Base-by-base conservation (phyloP, 2,888 invertebrate species). In the Galeopsomyia nigrocyanea region DNA sequence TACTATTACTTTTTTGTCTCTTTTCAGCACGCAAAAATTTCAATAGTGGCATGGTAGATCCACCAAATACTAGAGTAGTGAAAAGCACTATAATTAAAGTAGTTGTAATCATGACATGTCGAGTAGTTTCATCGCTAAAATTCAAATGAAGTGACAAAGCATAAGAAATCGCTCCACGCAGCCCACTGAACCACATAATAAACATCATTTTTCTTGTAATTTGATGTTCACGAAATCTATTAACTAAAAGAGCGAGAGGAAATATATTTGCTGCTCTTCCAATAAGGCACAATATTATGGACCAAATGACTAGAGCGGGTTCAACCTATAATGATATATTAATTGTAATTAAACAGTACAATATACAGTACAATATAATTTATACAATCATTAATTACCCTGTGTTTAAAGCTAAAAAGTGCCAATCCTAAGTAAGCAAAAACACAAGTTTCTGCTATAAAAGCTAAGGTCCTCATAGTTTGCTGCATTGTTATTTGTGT, bases 401-500 rank as follows among this genome's bases (percentile, higher is more conserved):
- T 92, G 85, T 99, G 96, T 78, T 94, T 92, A 87, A 99, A 99
- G 83, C 98, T 99, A 87, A 93, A 97, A 77, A 98, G 91, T 39
- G 97, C 97, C 80, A 98, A 87, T 67, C 97, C 99, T 71, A 99
- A 90, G 84, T 99, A 99, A 5, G 99, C 99, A 90, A 99, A 99
- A 0, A 99, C 98, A 87, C 98, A 98, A 0, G 99, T 99, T 88
- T 99, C 99, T 79, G 95, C 98, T 77, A 99, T 97, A 83, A 99
- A 99, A 2, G 99, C 95, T 73, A 99, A 88, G 0, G 99, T 99
- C 82, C 98, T 90, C 92, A 99, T 96, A 0, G 98, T 99, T 87
- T 99, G 98, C 86, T 99, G 98, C 94, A 99, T 98, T 3, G 99
- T 99, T 65, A 99, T 98, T 88, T 99, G 99, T 0, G 99, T 98